Evolutionary conservation across 2,888 invertebrate species (phyloP), one percentile per base, ranked within the genome.

Genomic region (Abrostola triplasia): DNA sequence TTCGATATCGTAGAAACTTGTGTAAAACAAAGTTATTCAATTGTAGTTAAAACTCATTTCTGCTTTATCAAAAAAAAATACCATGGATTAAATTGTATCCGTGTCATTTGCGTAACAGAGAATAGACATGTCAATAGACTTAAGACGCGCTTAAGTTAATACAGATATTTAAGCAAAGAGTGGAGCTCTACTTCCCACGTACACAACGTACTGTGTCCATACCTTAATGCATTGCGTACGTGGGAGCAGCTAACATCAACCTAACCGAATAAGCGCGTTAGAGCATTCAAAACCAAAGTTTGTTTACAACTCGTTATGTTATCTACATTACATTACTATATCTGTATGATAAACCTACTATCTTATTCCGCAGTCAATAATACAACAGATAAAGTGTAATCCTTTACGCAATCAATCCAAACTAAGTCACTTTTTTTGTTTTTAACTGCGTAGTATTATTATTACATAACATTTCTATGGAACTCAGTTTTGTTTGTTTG

Each of bases 321-420:
- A 58, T 70, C 64, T 41, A 6, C 37, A 51, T 41, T 36, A 35
- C 13, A 37, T 51, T 70, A 58, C 37, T 54, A 51, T 41, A 66
- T 58, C 42, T 48, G n/a, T 50, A 47, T 56, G 48, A 44, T 60
- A 56, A 8, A 52, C 5, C 13, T 47, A 24, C n/a, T 62, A 67
- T 67, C 70, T 54, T 41, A 24, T 40, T 65, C 49, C 36, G 13
- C 58, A 52, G 53, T 64, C 42, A 59, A 60, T 50, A 72, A 60
- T 24, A 65, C 37, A 53, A 7, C 11, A 41, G 66, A 71, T 65
- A 65, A 53, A 49, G 36, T 44, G 12, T 24, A 56, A 55, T 53
- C 44, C 53, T 47, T 35, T 38, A 24, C 24, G 6, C 44, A 53
- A 53, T 59, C 44, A 8, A 61, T 36, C 12, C 44, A 24, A 44